phyloP scores from a whole-genome alignment of 1,140 invertebrate genomes.

The Himalopsyche phryganea region DNA sequence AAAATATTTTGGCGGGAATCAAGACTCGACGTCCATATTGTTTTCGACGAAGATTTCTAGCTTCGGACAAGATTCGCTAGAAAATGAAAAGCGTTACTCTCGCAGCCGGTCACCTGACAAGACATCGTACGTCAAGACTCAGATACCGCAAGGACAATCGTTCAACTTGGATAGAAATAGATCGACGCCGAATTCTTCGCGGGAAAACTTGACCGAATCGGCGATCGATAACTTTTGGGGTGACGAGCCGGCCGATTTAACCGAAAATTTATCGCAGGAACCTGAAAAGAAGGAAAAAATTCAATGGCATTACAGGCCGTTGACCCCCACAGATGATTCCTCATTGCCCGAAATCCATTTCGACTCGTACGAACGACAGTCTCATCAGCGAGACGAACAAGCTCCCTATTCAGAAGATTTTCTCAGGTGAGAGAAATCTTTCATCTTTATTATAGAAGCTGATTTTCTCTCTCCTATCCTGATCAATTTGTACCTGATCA shows the following conservation, averaged over 20 bases:
- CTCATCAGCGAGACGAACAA: conserved; percentile 36
- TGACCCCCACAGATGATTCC: conserved; percentile 37
- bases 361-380: conserved; percentile 45
- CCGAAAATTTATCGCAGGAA: conserved; percentile 23
- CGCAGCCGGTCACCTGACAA: conserved; percentile 11
- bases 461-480: not conserved
- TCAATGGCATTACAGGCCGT: conserved; percentile 46
- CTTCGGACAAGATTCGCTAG: conserved; percentile 50
- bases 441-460: conserved; percentile 1
- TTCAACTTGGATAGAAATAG: conserved; percentile 36
- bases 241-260: conserved; percentile 36
- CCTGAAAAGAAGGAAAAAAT: conserved; percentile 41
- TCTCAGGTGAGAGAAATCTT: conserved; percentile 45
- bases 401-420: conserved; percentile 46
- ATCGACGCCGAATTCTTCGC: conserved; percentile 7
- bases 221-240: conserved; percentile 36
- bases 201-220: conserved; percentile 39
- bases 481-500: too few relatives aligned
- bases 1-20: conserved; percentile 44
- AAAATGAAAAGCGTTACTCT: conserved; percentile 30
- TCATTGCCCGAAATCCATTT: conserved; percentile 49
- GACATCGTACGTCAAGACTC: conserved; percentile 40
- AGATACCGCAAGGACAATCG: conserved; percentile 34
- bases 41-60: conserved; percentile 53
- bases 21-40: conserved; percentile 45